A percentile compares a stretch with the other conserved stretches of the same genome.
These are phyloP conservation scores for Brachionus koreanus DNA, from an alignment of 1,140 invertebrate genomes.

Conservation along the genomic window DNA sequence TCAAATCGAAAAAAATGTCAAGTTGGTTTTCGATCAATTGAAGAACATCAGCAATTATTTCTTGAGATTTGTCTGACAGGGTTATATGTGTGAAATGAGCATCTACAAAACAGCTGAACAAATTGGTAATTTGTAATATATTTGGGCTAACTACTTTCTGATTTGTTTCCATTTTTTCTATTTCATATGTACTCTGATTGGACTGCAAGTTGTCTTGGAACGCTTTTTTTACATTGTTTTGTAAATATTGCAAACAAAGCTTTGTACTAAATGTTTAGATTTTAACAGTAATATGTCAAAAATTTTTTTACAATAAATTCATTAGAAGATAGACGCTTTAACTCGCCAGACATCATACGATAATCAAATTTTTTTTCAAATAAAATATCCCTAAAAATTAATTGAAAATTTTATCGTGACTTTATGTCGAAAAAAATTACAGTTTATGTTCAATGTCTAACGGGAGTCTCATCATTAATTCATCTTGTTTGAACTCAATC, in stretches of 20 bases:
- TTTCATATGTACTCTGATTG: background rate
- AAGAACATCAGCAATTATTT: constrained; percentile 38
- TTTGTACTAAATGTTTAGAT: background rate
- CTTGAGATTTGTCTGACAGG: constrained; percentile 5
- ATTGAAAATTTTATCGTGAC: background rate
- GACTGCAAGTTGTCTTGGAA: background rate
- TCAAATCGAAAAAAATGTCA: constrained; percentile 40
- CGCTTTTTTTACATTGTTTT: constrained; percentile 27
- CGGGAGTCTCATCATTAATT: background rate
- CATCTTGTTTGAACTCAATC: constrained; percentile 10
- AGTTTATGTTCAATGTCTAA: background rate
- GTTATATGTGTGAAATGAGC: constrained; percentile 44
- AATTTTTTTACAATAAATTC: constrained; percentile 41
- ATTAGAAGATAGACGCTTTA: constrained; percentile 19
- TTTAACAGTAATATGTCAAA: background rate
- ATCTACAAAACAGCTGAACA: constrained; percentile 40
- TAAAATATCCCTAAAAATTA: background rate
- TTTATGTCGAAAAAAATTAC: background rate
- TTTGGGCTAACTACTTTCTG: background rate
- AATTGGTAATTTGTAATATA: constrained; percentile 21
- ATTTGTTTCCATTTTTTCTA: constrained; percentile 31
- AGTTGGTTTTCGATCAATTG: constrained; percentile 40
- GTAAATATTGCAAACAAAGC: constrained; percentile 42
- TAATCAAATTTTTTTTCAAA: constrained; percentile 37
- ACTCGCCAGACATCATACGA: background rate